Conservation (phyloP, 2,797 vertebrate species). For the Muscicapa comitata region DNA sequence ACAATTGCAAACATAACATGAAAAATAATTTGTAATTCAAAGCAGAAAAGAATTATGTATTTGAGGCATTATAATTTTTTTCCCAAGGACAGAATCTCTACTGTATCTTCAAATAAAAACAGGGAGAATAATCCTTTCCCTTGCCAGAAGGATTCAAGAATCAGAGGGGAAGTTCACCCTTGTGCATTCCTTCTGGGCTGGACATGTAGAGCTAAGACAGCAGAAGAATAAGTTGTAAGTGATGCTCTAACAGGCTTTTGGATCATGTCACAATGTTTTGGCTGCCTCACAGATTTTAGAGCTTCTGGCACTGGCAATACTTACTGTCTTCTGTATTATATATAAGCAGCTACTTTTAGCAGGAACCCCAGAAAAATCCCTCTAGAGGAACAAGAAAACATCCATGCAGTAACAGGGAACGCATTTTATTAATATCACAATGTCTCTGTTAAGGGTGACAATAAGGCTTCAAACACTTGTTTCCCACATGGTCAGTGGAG, state of each 20-base stretch:
- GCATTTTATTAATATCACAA: neutral
- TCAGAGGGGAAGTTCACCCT: neutral
- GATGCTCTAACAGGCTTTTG: neutral
- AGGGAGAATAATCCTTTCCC: neutral
- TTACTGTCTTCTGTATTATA: neutral
- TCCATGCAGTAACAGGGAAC: neutral
- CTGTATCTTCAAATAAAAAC: neutral
- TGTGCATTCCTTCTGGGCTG: neutral
- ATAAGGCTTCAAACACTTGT: neutral
- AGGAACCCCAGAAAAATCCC: neutral
- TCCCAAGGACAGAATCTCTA: neutral
- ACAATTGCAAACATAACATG: neutral
- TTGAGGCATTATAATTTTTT: neutral
- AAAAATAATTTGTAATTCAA: neutral
- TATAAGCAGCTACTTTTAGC: neutral
- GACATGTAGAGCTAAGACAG: neutral
- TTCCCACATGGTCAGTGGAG: rapidly evolving
- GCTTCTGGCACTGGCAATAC: neutral
- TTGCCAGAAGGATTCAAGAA: neutral
- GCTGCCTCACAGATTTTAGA: neutral
- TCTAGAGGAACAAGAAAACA: neutral
- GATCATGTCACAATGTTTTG: neutral
- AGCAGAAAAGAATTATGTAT: neutral
- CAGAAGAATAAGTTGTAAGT: neutral
- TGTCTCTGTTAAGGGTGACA: neutral